Conservation (phyloP, 2,797 vertebrate genomes). For the Myotis pilosus region DNA sequence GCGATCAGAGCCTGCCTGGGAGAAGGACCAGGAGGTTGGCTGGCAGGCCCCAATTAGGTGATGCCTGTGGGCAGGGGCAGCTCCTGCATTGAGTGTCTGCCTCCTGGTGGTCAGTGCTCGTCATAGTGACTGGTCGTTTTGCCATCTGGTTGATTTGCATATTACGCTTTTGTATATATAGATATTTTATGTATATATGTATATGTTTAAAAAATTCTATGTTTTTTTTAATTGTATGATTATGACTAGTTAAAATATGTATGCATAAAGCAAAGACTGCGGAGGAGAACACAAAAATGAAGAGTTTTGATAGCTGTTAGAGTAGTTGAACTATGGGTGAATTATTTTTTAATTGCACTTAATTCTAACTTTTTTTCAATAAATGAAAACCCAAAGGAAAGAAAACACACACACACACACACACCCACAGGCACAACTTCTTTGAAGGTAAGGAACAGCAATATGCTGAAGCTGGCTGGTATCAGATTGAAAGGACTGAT, state of each 20-base stretch:
- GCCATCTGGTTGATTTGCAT: too few species aligned
- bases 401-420: not conserved
- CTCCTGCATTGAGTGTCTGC: too few species aligned
- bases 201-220: not conserved
- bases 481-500: not conserved
- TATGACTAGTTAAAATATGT: not conserved
- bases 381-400: not conserved
- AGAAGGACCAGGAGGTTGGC: too few species aligned
- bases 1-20: too few species aligned
- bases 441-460: not conserved
- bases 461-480: not conserved
- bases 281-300: conserved; percentile 2
- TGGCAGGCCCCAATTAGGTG: too few species aligned
- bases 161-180: too few species aligned
- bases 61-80: too few species aligned
- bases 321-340: not conserved
- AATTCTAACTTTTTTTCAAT: conserved; percentile 9
- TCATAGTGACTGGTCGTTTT: too few species aligned
- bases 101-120: too few species aligned
- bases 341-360: conserved; percentile 14
- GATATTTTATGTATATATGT: not conserved
- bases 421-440: not conserved
- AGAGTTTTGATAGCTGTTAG: not conserved
- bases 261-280: not conserved
- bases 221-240: not conserved